Evolutionary conservation across 2,888 invertebrate genomes (phyloP).

Genomic region (Cactoblastis cactorum): DNA sequence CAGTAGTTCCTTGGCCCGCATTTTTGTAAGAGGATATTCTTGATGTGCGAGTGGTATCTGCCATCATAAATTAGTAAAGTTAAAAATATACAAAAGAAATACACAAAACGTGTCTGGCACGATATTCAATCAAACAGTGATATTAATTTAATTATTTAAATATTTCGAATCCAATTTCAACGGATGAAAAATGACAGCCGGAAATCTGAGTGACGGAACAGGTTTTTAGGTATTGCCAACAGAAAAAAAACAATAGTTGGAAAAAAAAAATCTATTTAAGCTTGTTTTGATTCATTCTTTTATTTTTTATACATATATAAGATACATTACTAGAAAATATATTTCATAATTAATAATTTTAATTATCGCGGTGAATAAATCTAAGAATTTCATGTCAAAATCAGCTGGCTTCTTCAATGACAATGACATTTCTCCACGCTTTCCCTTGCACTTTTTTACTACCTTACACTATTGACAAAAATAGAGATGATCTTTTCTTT

Average conservation of each 20-base stretch:
- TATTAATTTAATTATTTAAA: background rate
- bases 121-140: background rate
- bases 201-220: background rate
- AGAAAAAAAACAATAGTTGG: background rate
- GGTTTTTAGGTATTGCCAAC: background rate
- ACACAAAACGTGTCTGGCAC: background rate
- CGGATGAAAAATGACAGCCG: constrained; percentile 5
- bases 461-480: no score
- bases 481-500: no score
- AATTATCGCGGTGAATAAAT: no score
- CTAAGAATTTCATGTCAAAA: no score
- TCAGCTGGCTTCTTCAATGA: no score
- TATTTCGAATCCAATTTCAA: background rate
- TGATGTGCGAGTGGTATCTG: constrained; percentile 76
- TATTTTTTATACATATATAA: no score
- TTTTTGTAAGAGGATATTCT: constrained; percentile 88
- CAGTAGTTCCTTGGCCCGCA: constrained; percentile 86
- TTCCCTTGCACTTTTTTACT: no score
- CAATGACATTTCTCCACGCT: no score
- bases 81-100: background rate
- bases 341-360: no score
- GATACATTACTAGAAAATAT: no score
- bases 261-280: no score
- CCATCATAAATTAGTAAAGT: constrained; percentile 63
- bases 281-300: no score